Percentiles rank a stretch among this genome's conserved stretches.
Evolutionary conservation across 2,113 vertebrate species (phyloP).

Genomic region (Colinus virginianus): DNA sequence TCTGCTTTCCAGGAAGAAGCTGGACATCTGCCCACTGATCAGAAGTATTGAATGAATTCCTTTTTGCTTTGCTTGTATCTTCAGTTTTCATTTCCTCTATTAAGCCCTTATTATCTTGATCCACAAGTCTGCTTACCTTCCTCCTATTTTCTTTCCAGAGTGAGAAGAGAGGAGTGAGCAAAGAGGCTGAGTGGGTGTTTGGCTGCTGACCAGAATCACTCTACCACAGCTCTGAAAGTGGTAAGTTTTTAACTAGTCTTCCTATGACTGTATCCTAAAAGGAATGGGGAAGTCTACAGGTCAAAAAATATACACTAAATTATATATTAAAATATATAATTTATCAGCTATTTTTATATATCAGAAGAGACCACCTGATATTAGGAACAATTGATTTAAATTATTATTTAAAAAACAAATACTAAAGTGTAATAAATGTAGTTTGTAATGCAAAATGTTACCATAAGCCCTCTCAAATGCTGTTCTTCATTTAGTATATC

Average conservation of each 20-base stretch:
- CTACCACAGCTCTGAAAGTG: neutral
- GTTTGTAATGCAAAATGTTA: neutral
- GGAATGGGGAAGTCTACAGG: neutral
- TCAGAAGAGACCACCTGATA: neutral
- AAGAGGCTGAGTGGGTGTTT: neutral
- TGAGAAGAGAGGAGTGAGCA: neutral
- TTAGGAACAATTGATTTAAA: neutral
- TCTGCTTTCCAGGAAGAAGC: neutral
- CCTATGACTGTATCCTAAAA: neutral
- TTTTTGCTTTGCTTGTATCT: neutral
- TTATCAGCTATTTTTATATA: neutral
- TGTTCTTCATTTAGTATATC: neutral
- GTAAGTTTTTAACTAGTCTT: neutral
- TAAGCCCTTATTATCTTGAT: neutral
- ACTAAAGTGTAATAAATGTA: neutral
- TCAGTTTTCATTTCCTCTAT: neutral
- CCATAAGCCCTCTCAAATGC: neutral
- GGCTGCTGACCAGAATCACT: neutral
- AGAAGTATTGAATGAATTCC: neutral
- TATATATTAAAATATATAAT: neutral
- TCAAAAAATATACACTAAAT: neutral
- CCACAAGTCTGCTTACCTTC: neutral
- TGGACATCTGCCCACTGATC: neutral
- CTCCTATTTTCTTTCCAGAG: neutral
- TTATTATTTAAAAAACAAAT: neutral